Evolutionary conservation across 2,113 vertebrate genomes (phyloP), one percentile per base, ranked within the genome.

Genomic region (Clinocottus analis): DNA sequence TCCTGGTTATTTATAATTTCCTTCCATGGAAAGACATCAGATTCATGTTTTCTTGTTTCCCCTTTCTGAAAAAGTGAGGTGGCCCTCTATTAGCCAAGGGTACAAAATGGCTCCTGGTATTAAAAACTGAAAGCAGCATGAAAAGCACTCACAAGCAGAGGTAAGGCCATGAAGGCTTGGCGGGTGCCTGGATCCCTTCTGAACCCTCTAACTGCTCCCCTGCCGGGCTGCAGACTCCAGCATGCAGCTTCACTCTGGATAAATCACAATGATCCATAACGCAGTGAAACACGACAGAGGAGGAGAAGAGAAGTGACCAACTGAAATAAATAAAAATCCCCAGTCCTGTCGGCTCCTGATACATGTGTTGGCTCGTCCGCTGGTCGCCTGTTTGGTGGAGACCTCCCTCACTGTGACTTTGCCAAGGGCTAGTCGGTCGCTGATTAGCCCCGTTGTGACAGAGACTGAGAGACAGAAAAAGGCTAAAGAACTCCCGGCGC

Each of bases 71-170:
- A 93, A 94, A 93, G 91, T 92, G 83, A 92, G 83, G 86, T 93
- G 90, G 89, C 87, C 86, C 85, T 87, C 71, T 85, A 89, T 90
- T 89, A 93, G 87, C 86, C 90, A 85, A 90, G 80, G 85, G 90
- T 93, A 95, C 96, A 96, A 97, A 96, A 96, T 96, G 95, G 95
- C 95, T 96, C 93, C 95, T 96, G 93, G 93, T 95, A 92, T 93
- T 94, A 93, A 92, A 90, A 87, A 86, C 72, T 79, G 87, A 89
- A 83, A 93, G 85, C 86, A 74, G 86, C 85, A 90, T 94, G 93
- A 89, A 93, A 90, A 90, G 74, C 89, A 93, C 93, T 93, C 89
- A 91, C 82, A 83, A 88, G 79, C 86, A 92, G 90, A 94, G 89
- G 93, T 93, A 85, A 95, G 95, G 96, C 96, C 96, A 93, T 92